Percentiles rank a stretch among this genome's conserved stretches.
phyloP scores from a whole-genome alignment of 2,113 vertebrate species.

The Oostethus manadensis region DNA sequence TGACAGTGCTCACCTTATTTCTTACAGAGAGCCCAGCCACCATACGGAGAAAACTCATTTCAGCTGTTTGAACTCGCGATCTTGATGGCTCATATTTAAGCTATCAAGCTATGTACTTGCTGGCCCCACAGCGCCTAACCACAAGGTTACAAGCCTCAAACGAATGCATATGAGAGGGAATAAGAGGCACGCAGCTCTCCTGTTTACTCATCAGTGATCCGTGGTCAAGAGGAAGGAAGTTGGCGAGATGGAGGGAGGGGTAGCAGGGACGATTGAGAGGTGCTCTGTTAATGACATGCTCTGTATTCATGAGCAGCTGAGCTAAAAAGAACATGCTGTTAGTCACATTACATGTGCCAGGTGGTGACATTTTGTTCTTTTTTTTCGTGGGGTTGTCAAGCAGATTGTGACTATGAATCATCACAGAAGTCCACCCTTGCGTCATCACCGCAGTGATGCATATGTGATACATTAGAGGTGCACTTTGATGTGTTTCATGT shows the following conservation, averaged over 20 bases:
- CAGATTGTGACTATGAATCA: slow-evolving; percentile 49
- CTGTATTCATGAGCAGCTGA: slow-evolving; percentile 46
- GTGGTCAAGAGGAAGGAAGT: slow-evolving; percentile 42
- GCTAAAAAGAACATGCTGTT: slow-evolving; percentile 4
- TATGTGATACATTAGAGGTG: background rate
- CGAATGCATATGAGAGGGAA: slow-evolving; percentile 35
- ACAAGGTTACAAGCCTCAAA: slow-evolving; percentile 39
- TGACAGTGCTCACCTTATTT: too few relatives aligned
- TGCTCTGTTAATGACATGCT: slow-evolving; percentile 36
- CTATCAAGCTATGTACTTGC: slow-evolving; percentile 58
- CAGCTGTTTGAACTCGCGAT: too few relatives aligned
- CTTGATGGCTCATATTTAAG: too few relatives aligned
- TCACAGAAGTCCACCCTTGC: background rate
- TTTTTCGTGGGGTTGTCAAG: slow-evolving; percentile 5
- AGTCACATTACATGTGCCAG: slow-evolving; percentile 5
- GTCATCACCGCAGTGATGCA: background rate
- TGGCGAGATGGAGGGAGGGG: slow-evolving; percentile 9
- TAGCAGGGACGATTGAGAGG: slow-evolving; percentile 17
- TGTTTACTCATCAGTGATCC: slow-evolving; percentile 44
- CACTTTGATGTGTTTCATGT: background rate
- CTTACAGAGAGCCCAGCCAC: too few relatives aligned
- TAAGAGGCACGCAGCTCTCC: slow-evolving; percentile 20
- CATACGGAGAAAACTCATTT: too few relatives aligned
- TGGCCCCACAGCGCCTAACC: slow-evolving; percentile 31
- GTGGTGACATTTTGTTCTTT: slow-evolving; percentile 11